Percentiles rank a stretch among this genome's conserved stretches.
These are phyloP conservation scores for Cochlearius cochlearius DNA, from an alignment of 2,113 vertebrate genomes.

Conservation along the genomic window DNA sequence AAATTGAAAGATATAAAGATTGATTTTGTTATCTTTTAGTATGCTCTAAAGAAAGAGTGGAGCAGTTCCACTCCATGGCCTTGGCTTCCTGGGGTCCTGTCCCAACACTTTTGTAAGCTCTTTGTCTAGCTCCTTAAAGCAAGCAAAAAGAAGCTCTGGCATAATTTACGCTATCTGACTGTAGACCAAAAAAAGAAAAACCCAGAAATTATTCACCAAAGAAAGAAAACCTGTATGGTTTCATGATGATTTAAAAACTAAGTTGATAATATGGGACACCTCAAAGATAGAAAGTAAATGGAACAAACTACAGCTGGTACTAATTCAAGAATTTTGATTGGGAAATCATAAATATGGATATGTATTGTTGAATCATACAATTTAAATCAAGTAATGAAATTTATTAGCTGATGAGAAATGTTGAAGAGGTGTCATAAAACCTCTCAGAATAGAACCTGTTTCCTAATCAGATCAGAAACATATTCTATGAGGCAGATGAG, in stretches of 20 bases:
- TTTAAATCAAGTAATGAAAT: slow-evolving; percentile 11
- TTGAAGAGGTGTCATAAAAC: slow-evolving; percentile 1
- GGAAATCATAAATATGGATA: slow-evolving; percentile 35
- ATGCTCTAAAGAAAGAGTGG: background rate
- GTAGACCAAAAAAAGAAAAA: background rate
- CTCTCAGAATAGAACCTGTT: background rate
- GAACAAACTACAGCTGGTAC: background rate
- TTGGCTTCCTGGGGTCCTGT: background rate
- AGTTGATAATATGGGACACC: background rate
- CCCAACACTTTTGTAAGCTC: background rate
- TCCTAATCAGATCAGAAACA: slow-evolving; percentile 15
- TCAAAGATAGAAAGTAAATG: background rate
- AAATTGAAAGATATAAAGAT: background rate
- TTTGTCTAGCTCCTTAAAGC: background rate
- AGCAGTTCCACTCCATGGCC: background rate
- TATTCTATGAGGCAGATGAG: background rate
- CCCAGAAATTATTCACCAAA: background rate
- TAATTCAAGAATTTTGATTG: slow-evolving; percentile 4
- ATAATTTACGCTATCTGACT: background rate
- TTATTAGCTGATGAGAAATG: slow-evolving; percentile 13
- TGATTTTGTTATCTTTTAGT: background rate
- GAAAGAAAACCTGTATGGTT: background rate
- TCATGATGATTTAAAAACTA: background rate
- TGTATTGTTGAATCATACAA: background rate
- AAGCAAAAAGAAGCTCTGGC: background rate